Base-by-base conservation (phyloP, 2,113 vertebrate species). In the Heteronetta atricapilla region DNA sequence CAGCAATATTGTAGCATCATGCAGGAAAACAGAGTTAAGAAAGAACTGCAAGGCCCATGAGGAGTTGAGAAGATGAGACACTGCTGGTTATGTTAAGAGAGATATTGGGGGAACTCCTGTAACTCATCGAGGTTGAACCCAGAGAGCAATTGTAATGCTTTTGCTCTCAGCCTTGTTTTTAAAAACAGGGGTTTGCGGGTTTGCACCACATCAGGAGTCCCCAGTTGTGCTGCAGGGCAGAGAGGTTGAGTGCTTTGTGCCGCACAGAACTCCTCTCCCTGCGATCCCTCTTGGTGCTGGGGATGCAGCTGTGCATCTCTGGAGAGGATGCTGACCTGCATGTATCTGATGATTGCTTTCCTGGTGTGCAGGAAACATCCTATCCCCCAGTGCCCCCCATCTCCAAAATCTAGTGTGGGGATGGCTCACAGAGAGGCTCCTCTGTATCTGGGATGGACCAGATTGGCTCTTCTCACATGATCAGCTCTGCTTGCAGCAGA, bases 401-500 rank as follows among this genome's bases (percentile, higher is more conserved):
- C 33, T 74, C 72, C 63, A 33, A 80, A 73, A 70, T 46, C 0
- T 0, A 75, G 81, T 53, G 50, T 0, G 2, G 31, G 76, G 31
- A 59, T 67, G 82, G 90, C n/a, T 89, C 91, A 62, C 8, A 72
- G 53, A 70, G 62, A 84, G 29, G 62, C 31, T 73, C 75, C 46
- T 83, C 60, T 44, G 50, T 31, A 19, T 53, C 50, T 59, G 53
- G 86, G 77, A 60, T 78, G 67, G 83, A 75, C 76, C 90, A 52
- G 60, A 62, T n/a, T 72, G 56, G 75, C 76, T 56, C 50, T 78
- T 59, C 93, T 84, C 95, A 88, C 66, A 56, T 53, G 90, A 90
- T 4, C 46, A 52, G 72, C 82, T 77, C 31, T 77, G 75, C 91
- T 28, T 86, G 85, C 52, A 0, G 96, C 91, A 95, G 38, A 84